Base-by-base conservation (phyloP, 2,113 vertebrate species). In the Sylvia atricapilla region DNA sequence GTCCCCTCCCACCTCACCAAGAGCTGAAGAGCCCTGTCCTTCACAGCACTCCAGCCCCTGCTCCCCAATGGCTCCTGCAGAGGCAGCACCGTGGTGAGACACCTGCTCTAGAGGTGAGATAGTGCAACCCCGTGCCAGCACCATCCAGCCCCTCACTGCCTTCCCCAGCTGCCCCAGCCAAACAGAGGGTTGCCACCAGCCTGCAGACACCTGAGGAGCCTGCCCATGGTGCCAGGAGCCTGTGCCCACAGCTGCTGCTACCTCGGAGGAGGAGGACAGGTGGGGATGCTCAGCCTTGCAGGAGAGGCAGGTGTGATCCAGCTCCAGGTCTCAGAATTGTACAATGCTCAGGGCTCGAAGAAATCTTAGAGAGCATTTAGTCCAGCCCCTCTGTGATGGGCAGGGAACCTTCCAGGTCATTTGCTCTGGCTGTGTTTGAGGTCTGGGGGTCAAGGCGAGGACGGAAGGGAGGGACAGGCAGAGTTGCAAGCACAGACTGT, bases 21-120 rank as follows among this genome's bases (percentile, higher is more conserved):
- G 50, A 66, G 52, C 31, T 2, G 12, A 56, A 19, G 27, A 73
- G 47, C 25, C 20, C 23, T 15, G 25, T 33, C 52, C 68, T 58
- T 31, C 10, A 2, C 77, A 70, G 41, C 41, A 7, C 24, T 19
- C 15, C 2, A 2, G 30, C 8, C 28, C 28, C 20, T 67, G 39
- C 10, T 59, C 55, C 70, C 47, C 0, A 0, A 4, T 2, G 8
- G 20, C 47, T n/a, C 55, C 64, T 35, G 67, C 73, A 19, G 0
- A 27, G 39, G 39, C 52, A 77, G 64, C 15, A 3, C 46, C 0
- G 0, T 0, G 3, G 27, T 28, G n/a, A 15, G 67, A 21, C n/a
- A 4, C 11, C 46, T 23, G 35, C 35, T 17, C n/a, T 19, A 15
- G 79, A 47, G 31, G 3, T 22, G 66, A 25, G 49, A 18, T 3